A percentile compares a stretch with the other conserved stretches of the same genome.
These are phyloP conservation scores for Oreohelix idahoensis DNA, from an alignment of 1,140 invertebrate genomes.

Conservation along the genomic window DNA sequence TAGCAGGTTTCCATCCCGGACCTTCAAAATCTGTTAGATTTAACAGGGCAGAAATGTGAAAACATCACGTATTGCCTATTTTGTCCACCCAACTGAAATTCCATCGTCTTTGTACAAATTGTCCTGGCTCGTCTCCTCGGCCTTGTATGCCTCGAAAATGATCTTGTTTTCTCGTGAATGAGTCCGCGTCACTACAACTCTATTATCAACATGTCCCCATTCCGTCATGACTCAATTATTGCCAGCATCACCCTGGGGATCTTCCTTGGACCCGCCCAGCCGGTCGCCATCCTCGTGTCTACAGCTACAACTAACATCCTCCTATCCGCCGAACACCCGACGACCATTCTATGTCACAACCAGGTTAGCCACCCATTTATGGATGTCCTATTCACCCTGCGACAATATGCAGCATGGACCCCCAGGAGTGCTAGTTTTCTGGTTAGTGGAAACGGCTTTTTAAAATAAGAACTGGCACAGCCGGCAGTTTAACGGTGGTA, in stretches of 20 bases:
- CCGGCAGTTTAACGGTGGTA: background rate
- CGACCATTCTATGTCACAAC: background rate
- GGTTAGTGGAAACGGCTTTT: background rate
- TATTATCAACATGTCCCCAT: constrained; percentile 15
- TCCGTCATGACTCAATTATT: constrained; percentile 26
- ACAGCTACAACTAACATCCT: background rate
- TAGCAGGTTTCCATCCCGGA: too few species aligned
- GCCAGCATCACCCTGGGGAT: background rate
- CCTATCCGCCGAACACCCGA: background rate
- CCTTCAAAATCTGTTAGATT: background rate
- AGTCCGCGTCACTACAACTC: background rate
- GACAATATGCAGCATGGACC: background rate
- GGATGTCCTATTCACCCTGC: background rate
- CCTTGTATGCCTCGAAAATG: background rate
- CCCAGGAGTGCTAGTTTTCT: background rate
- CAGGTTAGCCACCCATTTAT: background rate
- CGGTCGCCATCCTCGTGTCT: constrained; percentile 8
- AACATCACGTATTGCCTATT: background rate
- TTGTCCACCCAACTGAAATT: background rate
- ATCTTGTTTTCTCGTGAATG: constrained; percentile 12
- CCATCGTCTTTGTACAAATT: background rate
- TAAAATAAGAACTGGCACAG: background rate
- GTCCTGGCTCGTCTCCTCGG: background rate
- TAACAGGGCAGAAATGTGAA: too few species aligned
- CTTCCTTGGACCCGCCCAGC: background rate